These are phyloP conservation scores for Chrysodeixis includens DNA, from an alignment of 2,888 invertebrate species.

Conservation along the genomic window DNA sequence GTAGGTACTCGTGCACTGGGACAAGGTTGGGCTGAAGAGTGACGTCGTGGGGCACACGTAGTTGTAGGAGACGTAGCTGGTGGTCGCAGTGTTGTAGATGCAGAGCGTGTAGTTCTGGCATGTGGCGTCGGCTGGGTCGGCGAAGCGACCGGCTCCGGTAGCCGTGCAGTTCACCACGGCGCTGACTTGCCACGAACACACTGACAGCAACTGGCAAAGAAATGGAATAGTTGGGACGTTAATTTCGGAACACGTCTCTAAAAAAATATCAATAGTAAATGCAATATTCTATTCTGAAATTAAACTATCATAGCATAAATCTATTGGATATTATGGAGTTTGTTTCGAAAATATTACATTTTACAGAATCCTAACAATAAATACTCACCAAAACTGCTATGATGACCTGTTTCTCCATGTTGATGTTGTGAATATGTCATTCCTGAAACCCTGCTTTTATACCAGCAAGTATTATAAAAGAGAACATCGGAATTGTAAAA, in stretches of 20 bases:
- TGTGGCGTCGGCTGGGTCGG: constrained; percentile 76
- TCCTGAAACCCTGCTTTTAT: constrained; percentile 37
- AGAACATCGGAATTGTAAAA: constrained; percentile 21
- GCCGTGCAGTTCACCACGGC: constrained; percentile 74
- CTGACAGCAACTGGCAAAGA: constrained; percentile 55
- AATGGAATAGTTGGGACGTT: too few relatives aligned
- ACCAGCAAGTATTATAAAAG: constrained; percentile 47
- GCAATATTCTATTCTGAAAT: too few relatives aligned
- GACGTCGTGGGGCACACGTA: constrained; percentile 82
- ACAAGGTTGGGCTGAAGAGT: constrained; percentile 26
- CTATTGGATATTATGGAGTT: too few relatives aligned
- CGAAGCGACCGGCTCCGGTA: constrained; percentile 74
- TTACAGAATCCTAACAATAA: too few relatives aligned
- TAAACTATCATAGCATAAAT: too few relatives aligned
- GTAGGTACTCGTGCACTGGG: constrained; percentile 35
- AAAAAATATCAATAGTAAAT: too few relatives aligned
- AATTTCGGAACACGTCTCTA: too few relatives aligned
- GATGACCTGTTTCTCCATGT: constrained; percentile 46
- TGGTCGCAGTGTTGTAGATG: constrained; percentile 63
- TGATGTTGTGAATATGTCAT: constrained; percentile 28
- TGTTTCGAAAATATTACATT: too few relatives aligned
- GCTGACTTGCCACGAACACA: constrained; percentile 64
- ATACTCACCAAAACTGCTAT: constrained; percentile 47
- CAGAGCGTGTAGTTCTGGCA: constrained; percentile 83
- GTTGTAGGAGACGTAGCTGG: constrained; percentile 70